These are phyloP conservation scores for Pelmatolapia mariae DNA, from an alignment of 2,113 vertebrate genomes.

Conservation along the genomic window DNA sequence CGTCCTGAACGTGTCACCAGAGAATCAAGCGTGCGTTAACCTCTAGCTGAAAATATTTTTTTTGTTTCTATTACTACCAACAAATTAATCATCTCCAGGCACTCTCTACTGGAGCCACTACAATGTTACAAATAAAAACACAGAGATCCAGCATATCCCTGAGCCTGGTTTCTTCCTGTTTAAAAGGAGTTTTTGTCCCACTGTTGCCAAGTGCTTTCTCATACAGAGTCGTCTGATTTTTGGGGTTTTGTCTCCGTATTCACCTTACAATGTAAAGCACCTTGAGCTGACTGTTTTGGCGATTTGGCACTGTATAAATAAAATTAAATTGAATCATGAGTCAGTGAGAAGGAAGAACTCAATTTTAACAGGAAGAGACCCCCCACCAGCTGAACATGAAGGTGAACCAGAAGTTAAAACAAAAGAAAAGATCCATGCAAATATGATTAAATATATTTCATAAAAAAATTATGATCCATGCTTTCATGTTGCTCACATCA, in stretches of 20 bases:
- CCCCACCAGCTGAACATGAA: not conserved
- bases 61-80: not conserved
- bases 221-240: too few relatives aligned
- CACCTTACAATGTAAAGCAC: too few relatives aligned
- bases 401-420: not conserved
- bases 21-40: too few relatives aligned
- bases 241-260: too few relatives aligned
- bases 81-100: not conserved
- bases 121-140: not conserved
- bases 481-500: too few relatives aligned
- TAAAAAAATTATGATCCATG: too few relatives aligned
- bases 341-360: not conserved
- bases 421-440: not conserved
- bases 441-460: not conserved
- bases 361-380: not conserved
- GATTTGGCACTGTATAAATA: too few relatives aligned
- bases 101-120: not conserved
- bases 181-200: too few relatives aligned
- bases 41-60: not conserved
- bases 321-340: not conserved
- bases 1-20: not conserved
- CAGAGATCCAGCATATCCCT: not conserved
- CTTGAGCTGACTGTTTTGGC: too few relatives aligned
- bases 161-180: too few relatives aligned
- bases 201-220: too few relatives aligned